Evolutionary conservation across 1,140 invertebrate genomes (phyloP), one percentile per base, ranked within the genome.

Genomic region (Hyposmocoma kahamanoa): DNA sequence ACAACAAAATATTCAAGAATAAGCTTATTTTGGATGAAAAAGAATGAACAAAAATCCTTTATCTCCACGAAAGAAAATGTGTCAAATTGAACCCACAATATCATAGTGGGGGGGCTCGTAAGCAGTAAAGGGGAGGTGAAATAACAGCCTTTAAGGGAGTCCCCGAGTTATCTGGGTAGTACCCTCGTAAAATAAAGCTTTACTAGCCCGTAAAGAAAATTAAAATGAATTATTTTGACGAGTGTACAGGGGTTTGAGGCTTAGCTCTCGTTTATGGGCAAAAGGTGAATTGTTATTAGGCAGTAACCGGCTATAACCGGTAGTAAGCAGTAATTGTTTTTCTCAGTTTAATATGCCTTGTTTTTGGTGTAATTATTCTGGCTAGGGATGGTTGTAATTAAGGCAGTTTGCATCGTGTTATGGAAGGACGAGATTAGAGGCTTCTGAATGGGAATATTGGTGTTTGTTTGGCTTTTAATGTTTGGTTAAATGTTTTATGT

Each of bases 171-270:
- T 84, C 81, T 80, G 53, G 61, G 63, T 62, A 57, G 62, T 62
- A 56, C 58, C 62, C 56, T 75, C 75, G 76, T 84, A 84, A 84
- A 84, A 84, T 83, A 83, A 84, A 84, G 75, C 70, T 84, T 84
- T 84, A 84, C 69, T 80, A 67, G 71, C 56, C 66, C 72, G 76
- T 84, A 84, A 83, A 84, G 79, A 83, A 84, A 84, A 84, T 84
- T 81, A 84, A 84, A 84, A 84, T 84, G 81, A 84, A 83, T 84
- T 84, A 84, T 84, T 84, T 84, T 84, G 81, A 83, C 81, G 81
- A 83, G 79, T 68, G 58, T 61, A 64, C 52, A 65, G 69, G 72
- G 66, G 58, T 67, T 64, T 63, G 57, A 64, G 56, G 62, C 59
- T 56, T 59, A 61, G 60, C 56, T 56, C 53, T 47, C 47, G 42